A percentile compares a stretch with the other conserved stretches of the same genome.
Conservation (phyloP, 2,797 vertebrate genomes). For the Neosilurus hyrtlii region DNA sequence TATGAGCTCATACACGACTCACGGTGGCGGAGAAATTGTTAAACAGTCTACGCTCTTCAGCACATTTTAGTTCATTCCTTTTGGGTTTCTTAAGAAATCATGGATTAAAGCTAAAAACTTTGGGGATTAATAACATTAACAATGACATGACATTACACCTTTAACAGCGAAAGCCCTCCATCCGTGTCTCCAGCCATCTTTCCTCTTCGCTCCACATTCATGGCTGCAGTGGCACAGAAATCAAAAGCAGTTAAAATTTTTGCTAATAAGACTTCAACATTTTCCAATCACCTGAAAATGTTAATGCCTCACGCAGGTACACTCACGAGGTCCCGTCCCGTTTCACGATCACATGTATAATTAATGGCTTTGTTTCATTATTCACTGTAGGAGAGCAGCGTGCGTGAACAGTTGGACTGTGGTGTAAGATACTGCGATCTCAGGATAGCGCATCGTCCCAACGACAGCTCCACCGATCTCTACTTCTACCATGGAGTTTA, state of each 20-base stretch:
- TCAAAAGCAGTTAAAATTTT: neutral
- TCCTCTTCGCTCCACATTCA: neutral
- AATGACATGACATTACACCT: neutral
- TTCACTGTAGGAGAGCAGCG: constrained; percentile 70
- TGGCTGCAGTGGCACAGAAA: neutral
- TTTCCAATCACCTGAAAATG: neutral
- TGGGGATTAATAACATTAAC: neutral
- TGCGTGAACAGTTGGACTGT: constrained; percentile 83
- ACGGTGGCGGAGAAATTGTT: no score
- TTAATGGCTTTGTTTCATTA: constrained; percentile 51
- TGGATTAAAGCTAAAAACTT: neutral
- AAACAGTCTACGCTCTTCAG: neutral
- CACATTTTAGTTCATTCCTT: no score
- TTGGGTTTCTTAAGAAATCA: neutral
- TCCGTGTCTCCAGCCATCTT: neutral
- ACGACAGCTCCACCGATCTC: constrained; percentile 77
- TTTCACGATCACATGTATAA: constrained; percentile 30
- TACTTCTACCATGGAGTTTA: constrained; percentile 92
- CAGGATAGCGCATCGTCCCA: constrained; percentile 82
- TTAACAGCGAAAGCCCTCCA: neutral
- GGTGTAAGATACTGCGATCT: constrained; percentile 91
- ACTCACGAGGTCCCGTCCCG: neutral
- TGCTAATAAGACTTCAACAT: neutral
- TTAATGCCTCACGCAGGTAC: neutral
- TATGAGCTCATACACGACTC: no score